Percentiles rank a stretch among this genome's conserved stretches.
phyloP scores from a whole-genome alignment of 2,888 invertebrate species.

The Cephus pygmeus region DNA sequence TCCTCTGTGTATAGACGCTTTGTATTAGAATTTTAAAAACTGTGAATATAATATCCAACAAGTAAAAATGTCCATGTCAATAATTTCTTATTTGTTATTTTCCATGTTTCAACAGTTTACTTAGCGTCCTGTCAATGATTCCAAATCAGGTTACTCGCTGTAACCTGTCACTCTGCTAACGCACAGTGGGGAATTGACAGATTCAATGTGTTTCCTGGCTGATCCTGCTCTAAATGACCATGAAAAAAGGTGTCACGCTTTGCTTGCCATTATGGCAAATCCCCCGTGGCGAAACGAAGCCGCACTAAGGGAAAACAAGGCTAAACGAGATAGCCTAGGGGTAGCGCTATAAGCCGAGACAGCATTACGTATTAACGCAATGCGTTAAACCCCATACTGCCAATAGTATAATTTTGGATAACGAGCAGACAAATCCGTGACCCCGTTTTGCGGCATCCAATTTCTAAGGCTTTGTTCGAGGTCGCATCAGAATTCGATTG shows the following conservation, averaged over 20 bases:
- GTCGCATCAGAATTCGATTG: conserved; percentile 51
- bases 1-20: background rate
- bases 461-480: background rate
- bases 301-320: background rate
- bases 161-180: background rate
- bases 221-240: background rate
- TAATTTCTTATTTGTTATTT: background rate
- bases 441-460: background rate
- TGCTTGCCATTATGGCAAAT: background rate
- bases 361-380: background rate
- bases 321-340: background rate
- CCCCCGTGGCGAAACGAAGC: background rate
- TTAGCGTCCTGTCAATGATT: background rate
- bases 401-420: background rate
- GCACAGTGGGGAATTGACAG: background rate
- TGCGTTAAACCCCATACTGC: background rate
- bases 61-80: background rate
- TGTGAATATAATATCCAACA: background rate
- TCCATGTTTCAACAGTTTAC: background rate
- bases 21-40: background rate
- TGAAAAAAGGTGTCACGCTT: background rate
- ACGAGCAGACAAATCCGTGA: background rate
- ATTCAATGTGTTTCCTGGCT: background rate
- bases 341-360: background rate
- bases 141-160: background rate